Evolutionary conservation across 2,888 invertebrate genomes (phyloP).

Genomic region (Achlya flavicornis): DNA sequence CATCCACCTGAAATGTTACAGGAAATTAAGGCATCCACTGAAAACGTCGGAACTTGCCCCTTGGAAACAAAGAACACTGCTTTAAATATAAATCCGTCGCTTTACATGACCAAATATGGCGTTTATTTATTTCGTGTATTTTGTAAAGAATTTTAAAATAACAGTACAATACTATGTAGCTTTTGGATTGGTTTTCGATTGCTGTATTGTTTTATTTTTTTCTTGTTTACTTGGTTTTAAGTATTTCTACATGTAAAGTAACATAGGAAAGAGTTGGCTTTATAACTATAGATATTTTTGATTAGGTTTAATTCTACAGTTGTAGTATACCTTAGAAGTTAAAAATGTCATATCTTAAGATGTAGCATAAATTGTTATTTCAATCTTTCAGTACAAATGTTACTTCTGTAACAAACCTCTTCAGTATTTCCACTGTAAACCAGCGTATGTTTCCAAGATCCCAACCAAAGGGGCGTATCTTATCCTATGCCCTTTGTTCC

Average conservation of each 20-base stretch:
- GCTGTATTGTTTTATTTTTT: not conserved
- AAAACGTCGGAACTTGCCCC: constrained; percentile 39
- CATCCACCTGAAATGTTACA: constrained; percentile 48
- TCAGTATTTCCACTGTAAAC: not conserved
- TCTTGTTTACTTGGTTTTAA: not conserved
- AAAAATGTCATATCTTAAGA: no score
- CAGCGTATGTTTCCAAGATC: not conserved
- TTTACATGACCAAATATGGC: not conserved
- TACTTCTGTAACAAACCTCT: not conserved
- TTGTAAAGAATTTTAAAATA: constrained; percentile 12
- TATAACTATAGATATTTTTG: no score
- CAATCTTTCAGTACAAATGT: not conserved
- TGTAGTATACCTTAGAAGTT: no score
- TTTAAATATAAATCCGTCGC: not conserved
- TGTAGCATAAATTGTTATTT: no score
- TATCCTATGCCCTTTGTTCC: constrained; percentile 50
- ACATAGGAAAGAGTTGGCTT: not conserved
- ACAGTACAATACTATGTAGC: constrained; percentile 1
- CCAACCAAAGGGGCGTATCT: constrained; percentile 9
- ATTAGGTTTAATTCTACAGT: no score
- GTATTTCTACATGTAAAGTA: not conserved
- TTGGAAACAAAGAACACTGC: constrained; percentile 4
- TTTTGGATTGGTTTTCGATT: not conserved
- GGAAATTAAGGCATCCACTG: constrained; percentile 67
- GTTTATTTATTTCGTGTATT: not conserved